Percentiles rank a stretch among this genome's conserved stretches.
Evolutionary conservation across 2,113 vertebrate genomes (phyloP).

Genomic region (Pongo pygmaeus): DNA sequence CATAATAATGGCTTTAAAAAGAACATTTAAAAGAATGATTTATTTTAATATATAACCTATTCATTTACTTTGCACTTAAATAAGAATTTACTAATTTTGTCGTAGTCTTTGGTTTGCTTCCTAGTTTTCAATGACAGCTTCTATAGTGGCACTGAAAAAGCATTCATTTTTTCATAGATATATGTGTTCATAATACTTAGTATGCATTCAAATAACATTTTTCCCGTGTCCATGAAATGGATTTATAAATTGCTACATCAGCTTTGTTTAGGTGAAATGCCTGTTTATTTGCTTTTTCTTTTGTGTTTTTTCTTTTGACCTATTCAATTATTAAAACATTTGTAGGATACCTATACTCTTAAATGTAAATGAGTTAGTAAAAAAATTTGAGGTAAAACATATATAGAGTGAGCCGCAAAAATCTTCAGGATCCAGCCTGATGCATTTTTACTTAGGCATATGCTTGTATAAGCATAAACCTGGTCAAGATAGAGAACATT

Average conservation of each 20-base stretch:
- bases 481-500: background rate
- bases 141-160: background rate
- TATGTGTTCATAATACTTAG: background rate
- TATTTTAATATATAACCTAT: background rate
- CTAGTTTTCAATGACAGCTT: background rate
- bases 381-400: background rate
- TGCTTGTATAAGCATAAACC: background rate
- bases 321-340: slow-evolving; percentile 35
- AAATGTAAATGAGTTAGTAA: slow-evolving; percentile 4
- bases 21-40: background rate
- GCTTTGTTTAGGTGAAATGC: background rate
- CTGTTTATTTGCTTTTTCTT: background rate
- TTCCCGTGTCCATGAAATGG: background rate
- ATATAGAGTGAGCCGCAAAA: background rate
- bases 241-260: background rate
- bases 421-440: background rate
- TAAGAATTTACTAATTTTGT: background rate
- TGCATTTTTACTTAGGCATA: background rate
- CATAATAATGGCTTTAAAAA: background rate
- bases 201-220: background rate
- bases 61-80: background rate
- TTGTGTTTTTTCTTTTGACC: background rate
- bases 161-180: background rate
- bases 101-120: slow-evolving; percentile 2
- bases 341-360: background rate